These are phyloP conservation scores for Pachypsylla venusta DNA, from an alignment of 1,140 invertebrate species.

Conservation along the genomic window DNA sequence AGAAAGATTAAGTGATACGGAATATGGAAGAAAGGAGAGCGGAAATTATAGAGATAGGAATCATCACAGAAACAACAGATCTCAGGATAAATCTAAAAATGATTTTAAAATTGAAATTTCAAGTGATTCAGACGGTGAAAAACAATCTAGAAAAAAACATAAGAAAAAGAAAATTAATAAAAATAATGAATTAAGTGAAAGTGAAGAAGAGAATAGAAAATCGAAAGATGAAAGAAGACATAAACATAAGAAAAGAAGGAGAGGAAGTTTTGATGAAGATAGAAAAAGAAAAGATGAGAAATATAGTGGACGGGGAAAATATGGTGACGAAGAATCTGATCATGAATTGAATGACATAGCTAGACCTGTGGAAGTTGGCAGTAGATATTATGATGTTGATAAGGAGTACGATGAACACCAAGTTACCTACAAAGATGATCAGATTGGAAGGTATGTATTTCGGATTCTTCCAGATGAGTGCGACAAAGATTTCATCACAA, in stretches of 20 bases:
- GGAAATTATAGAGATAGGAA: neutral
- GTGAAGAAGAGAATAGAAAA: neutral
- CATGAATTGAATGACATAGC: neutral
- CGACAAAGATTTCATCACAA: neutral
- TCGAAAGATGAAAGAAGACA: neutral
- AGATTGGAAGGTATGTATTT: conserved; percentile 6
- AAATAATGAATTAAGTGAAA: neutral
- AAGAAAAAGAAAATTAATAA: neutral
- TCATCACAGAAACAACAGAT: neutral
- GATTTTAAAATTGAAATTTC: neutral
- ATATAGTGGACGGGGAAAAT: conserved; percentile 22
- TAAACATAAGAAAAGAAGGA: conserved; percentile 10
- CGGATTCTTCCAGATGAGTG: neutral
- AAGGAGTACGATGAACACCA: conserved; percentile 8
- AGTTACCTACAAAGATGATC: conserved; percentile 4
- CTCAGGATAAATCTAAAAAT: conserved; percentile 2
- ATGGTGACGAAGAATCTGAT: conserved; percentile 13
- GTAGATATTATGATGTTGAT: conserved; percentile 5
- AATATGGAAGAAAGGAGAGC: conserved; percentile 14
- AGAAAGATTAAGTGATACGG: conserved; percentile 9
- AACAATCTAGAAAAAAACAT: no score
- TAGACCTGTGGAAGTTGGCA: conserved; percentile 2
- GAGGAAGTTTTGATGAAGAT: conserved; percentile 7
- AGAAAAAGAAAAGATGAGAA: conserved; percentile 20
- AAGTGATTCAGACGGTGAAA: neutral